A percentile compares a stretch with the other conserved stretches of the same genome.
Evolutionary conservation across 2,113 vertebrate genomes (phyloP).

Genomic region (Podarcis cretensis): DNA sequence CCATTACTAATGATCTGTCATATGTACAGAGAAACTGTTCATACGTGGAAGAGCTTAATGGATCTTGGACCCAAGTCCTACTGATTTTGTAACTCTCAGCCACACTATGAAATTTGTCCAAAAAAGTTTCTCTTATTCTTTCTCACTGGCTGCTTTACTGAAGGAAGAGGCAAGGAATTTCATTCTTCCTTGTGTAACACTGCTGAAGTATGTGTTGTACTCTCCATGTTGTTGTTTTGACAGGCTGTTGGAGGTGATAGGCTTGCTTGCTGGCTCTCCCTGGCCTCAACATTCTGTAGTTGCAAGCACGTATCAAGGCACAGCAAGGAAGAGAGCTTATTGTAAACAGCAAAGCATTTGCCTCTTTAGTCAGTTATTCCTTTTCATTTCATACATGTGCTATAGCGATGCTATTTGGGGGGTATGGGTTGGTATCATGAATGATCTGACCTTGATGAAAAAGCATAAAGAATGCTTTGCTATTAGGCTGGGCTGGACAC

Average conservation of each 20-base stretch:
- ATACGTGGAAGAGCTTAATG: not conserved
- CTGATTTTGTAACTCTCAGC: not conserved
- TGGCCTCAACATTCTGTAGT: constrained; percentile 30
- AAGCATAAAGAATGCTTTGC: not conserved
- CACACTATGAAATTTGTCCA: not conserved
- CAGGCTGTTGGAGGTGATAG: constrained; percentile 18
- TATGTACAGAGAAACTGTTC: not conserved
- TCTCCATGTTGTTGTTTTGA: constrained; percentile 29
- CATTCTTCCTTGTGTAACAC: not conserved
- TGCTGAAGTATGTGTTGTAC: constrained; percentile 20
- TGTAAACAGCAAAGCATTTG: not conserved
- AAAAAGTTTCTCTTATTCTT: not conserved
- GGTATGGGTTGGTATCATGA: not conserved
- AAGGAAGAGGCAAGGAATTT: not conserved
- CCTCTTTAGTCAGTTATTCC: not conserved
- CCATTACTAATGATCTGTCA: not conserved
- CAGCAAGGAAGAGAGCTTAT: constrained; percentile 7
- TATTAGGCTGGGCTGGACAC: not conserved
- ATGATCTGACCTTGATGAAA: not conserved
- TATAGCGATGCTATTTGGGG: not conserved
- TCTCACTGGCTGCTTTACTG: not conserved
- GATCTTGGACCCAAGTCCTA: not conserved
- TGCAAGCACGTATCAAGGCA: constrained; percentile 13
- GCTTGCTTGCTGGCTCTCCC: constrained; percentile 11
- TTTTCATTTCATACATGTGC: not conserved